Conservation (phyloP, 1,140 invertebrate genomes). For the Akabosia matsudoensis region DNA sequence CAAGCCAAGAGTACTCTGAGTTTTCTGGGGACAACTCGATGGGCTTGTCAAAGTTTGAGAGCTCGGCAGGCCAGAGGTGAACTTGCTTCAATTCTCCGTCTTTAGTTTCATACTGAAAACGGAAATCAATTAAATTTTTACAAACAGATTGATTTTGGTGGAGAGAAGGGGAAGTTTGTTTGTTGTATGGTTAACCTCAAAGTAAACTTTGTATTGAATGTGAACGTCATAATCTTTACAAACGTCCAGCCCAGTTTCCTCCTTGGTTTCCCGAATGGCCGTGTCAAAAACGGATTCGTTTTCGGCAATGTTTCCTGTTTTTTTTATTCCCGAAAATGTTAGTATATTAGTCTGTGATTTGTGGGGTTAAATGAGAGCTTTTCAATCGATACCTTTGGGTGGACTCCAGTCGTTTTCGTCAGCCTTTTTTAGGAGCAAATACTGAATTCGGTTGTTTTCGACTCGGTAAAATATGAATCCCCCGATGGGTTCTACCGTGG, state of each 20-base stretch:
- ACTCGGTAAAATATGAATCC: neutral
- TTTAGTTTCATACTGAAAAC: neutral
- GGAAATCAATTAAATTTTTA: neutral
- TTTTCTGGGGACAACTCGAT: neutral
- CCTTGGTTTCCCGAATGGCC: neutral
- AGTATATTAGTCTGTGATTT: too few relatives aligned
- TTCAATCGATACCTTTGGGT: conserved; percentile 15
- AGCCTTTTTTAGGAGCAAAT: conserved; percentile 3
- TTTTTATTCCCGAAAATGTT: too few relatives aligned
- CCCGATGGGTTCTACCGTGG: neutral
- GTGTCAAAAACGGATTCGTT: conserved; percentile 6
- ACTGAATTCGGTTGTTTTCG: neutral
- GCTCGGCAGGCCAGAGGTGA: neutral
- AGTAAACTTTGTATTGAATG: conserved; percentile 12
- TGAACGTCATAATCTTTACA: neutral
- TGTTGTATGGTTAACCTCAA: neutral
- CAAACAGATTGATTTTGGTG: neutral
- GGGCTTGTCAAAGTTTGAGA: neutral
- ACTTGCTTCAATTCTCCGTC: neutral
- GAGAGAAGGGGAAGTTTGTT: neutral
- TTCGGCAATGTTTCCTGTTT: neutral
- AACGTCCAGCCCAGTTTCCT: neutral
- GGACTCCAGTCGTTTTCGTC: conserved; percentile 14
- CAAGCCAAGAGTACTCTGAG: neutral
- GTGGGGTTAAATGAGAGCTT: too few relatives aligned